phyloP scores from a whole-genome alignment of 2,113 vertebrate genomes.

The Gallinago undulata region DNA sequence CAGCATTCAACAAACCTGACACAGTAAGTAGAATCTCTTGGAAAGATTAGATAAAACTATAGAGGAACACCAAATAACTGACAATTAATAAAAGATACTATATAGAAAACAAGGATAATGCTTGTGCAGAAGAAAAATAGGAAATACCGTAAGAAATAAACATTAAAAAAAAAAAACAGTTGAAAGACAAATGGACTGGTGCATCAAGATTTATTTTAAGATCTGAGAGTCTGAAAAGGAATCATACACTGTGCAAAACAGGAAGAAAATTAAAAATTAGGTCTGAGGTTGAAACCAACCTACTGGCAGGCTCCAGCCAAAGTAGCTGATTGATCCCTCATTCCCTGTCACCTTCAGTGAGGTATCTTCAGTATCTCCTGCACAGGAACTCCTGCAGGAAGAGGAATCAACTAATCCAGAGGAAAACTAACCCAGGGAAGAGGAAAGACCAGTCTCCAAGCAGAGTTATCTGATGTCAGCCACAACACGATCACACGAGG shows the following conservation, averaged over 20 bases:
- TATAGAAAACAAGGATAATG: not conserved
- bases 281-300: not conserved
- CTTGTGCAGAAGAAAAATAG: not conserved
- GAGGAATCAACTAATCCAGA: not conserved
- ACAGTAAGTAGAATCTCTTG: not conserved
- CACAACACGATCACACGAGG: accelerated
- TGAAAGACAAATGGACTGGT: not conserved
- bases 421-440: not conserved
- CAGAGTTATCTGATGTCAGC: not conserved
- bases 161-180: not conserved
- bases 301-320: not conserved
- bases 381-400: not conserved
- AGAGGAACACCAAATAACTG: not conserved
- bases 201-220: not conserved
- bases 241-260: not conserved
- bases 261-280: not conserved
- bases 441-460: not conserved
- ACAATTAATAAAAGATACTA: not conserved
- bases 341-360: not conserved
- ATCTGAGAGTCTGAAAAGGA: not conserved
- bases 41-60: not conserved
- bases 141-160: not conserved
- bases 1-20: not conserved
- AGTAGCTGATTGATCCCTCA: accelerated
- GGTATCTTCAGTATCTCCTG: not conserved